phyloP scores from a whole-genome alignment of 2,797 vertebrate genomes.

The Tragelaphus oryx region DNA sequence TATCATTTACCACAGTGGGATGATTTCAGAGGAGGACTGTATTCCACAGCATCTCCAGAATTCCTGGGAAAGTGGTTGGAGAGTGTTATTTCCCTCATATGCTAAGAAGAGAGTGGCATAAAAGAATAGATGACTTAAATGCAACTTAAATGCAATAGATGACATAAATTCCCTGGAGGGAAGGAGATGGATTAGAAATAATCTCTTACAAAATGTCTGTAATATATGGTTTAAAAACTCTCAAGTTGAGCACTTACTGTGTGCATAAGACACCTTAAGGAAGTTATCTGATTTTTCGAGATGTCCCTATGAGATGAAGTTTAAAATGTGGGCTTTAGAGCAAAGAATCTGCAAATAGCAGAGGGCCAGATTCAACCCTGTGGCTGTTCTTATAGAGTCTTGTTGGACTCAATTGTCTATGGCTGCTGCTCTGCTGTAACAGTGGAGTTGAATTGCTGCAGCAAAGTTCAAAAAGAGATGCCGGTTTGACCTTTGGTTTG shows the following conservation, averaged over 20 bases:
- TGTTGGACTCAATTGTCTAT: neutral
- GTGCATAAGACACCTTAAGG: neutral
- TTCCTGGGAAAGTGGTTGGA: neutral
- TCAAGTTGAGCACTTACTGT: neutral
- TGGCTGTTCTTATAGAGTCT: neutral
- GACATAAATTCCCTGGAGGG: neutral
- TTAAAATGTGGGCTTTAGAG: neutral
- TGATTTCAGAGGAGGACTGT: neutral
- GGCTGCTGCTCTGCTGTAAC: neutral
- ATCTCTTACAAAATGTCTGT: neutral
- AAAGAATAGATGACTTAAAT: neutral
- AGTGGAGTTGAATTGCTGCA: neutral
- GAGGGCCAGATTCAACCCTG: neutral
- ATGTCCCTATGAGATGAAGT: neutral
- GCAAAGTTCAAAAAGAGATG: neutral
- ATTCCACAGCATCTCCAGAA: neutral
- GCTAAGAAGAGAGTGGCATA: neutral
- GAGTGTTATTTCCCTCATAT: neutral
- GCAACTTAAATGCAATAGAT: neutral
- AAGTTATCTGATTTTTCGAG: neutral
- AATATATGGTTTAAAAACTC: neutral
- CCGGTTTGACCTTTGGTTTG: too few species aligned
- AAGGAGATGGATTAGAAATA: neutral
- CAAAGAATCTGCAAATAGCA: neutral
- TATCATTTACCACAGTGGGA: neutral